These are phyloP conservation scores for Oryzias celebensis DNA, from an alignment of 2,113 vertebrate genomes.

Conservation along the genomic window DNA sequence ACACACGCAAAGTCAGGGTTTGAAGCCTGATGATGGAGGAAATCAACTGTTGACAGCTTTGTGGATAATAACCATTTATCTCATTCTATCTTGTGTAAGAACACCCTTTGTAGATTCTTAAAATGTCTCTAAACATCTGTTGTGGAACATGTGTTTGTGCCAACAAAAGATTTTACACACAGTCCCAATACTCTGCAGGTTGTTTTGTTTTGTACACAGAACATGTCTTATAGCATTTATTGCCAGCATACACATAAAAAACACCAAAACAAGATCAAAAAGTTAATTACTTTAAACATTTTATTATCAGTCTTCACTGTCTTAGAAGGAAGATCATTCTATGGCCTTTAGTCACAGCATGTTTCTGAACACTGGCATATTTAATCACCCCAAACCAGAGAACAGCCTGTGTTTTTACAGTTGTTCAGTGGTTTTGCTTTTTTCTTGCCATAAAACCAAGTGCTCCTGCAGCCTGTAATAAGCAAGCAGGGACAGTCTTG, in stretches of 20 bases:
- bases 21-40: conserved; percentile 40
- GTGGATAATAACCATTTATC: conserved; percentile 25
- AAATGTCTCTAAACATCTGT: neutral
- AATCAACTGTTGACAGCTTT: conserved; percentile 30
- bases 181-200: too few species aligned
- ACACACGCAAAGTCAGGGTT: conserved; percentile 29
- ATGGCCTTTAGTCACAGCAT: conserved; percentile 30
- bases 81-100: neutral
- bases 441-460: conserved; percentile 23
- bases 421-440: conserved; percentile 58
- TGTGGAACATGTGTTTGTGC: neutral
- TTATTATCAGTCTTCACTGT: conserved; percentile 5
- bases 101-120: neutral
- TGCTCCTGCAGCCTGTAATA: conserved; percentile 53
- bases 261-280: conserved; percentile 7
- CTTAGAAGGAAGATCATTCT: conserved; percentile 31
- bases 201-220: too few species aligned
- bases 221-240: too few species aligned
- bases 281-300: neutral
- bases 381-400: conserved; percentile 49
- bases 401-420: conserved; percentile 65
- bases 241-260: too few species aligned
- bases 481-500: conserved; percentile 32
- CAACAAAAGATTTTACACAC: too few species aligned
- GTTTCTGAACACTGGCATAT: conserved; percentile 49